Evolutionary conservation across 2,797 vertebrate genomes (phyloP), one percentile per base, ranked within the genome.

Genomic region (Hapalemur alaotrensis): DNA sequence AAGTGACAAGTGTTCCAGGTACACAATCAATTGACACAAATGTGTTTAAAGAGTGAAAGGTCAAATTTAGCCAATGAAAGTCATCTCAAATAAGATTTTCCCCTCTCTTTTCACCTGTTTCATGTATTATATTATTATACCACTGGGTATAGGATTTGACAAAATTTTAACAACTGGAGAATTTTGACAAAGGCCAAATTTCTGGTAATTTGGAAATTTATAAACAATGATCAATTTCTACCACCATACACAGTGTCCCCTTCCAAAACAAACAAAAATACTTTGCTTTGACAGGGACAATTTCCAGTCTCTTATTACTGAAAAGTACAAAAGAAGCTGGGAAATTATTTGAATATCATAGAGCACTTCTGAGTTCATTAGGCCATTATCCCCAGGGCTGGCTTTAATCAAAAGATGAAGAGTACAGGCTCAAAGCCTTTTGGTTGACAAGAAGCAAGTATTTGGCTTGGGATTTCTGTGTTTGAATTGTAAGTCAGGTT

Each of bases 331-430:
- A 89, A 79, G 35, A 35, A 80, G 38, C 46, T 91, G 28, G 82
- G 57, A 65, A 81, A 84, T 41, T 80, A 32, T 92, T 73, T 89
- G 63, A 93, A 48, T 85, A 91, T 46, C 52, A 88, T 35, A 63
- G 1, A 78, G 52, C 32, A 94, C 65, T 69, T 95, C 52, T 73
- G 63, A 70, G 20, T 89, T 87, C 75, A 91, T 96, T 93, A 89
- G 75, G 38, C 57, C 35, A 38, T 86, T 72, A 95, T 90, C 83
- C 75, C 75, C 20, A 69, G 18, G 46, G 76, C 13, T 88, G 50
- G 18, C 79, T 94, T 89, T 94, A 86, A 96, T 88, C 69, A 79
- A 78, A 89, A 81, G 75, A 90, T 92, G 75, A 76, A 95, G n/a
- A 82, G 17, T 82, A 96, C 13, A 94, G 75, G 43, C 43, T 89